Evolutionary conservation across 2,113 vertebrate species (phyloP).

Genomic region (Verasper variegatus): DNA sequence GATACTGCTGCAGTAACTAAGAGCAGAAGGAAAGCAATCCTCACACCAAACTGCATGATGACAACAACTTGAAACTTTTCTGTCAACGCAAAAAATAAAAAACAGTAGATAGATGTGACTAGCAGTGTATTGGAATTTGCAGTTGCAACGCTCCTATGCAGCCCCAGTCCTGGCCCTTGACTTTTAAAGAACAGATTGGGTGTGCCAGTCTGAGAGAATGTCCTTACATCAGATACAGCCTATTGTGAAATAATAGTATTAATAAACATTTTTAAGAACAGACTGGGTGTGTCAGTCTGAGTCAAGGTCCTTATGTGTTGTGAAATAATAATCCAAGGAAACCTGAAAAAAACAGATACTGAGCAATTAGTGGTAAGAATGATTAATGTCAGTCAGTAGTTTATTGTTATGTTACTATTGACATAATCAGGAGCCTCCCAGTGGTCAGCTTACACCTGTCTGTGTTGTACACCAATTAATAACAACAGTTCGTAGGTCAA

Average conservation of each 20-base stretch:
- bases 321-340: neutral
- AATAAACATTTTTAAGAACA: neutral
- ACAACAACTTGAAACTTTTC: neutral
- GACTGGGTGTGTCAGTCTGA: neutral
- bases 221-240: neutral
- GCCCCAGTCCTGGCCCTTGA: neutral
- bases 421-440: neutral
- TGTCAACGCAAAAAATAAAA: neutral
- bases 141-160: neutral
- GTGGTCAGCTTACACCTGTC: neutral
- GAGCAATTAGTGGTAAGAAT: neutral
- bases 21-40: neutral
- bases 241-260: neutral
- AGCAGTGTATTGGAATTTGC: neutral
- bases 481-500: too few relatives aligned
- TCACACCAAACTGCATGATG: constrained; percentile 34
- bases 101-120: neutral
- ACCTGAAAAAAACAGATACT: neutral
- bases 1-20: constrained; percentile 3
- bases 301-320: neutral
- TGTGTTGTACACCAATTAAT: neutral
- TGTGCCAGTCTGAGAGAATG: neutral
- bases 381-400: neutral
- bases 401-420: neutral
- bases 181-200: constrained; percentile 20